Evolutionary conservation across 2,797 vertebrate species (phyloP).

Genomic region (Lagodon rhomboides): DNA sequence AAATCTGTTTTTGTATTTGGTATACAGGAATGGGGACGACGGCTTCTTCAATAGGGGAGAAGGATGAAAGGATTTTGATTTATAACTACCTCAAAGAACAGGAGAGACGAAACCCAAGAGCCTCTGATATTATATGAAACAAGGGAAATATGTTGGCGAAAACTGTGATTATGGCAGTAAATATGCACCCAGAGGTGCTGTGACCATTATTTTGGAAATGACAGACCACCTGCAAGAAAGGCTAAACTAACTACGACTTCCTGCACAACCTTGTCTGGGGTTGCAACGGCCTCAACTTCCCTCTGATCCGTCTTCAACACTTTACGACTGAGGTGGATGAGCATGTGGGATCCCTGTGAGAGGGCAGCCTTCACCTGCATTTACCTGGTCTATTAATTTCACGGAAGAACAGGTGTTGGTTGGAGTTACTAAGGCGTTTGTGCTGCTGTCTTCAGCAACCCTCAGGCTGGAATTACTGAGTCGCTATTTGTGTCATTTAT

Average conservation of each 20-base stretch:
- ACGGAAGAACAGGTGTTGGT: constrained; percentile 14
- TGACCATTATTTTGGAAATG: neutral
- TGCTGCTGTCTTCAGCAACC: too few relatives aligned
- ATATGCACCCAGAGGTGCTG: neutral
- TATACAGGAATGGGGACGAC: neutral
- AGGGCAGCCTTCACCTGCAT: constrained; percentile 11
- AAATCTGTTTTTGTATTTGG: neutral
- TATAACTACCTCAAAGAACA: neutral
- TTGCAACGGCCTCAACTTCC: neutral
- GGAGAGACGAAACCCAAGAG: neutral
- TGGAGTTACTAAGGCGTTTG: too few relatives aligned
- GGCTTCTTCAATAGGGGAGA: neutral
- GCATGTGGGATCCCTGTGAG: neutral
- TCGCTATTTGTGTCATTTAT: neutral
- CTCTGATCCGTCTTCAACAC: neutral
- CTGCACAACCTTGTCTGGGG: neutral
- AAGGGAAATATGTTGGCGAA: neutral
- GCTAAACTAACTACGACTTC: neutral
- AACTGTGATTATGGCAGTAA: neutral
- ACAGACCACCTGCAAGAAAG: neutral
- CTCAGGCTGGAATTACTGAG: neutral
- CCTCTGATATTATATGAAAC: neutral
- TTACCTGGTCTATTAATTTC: constrained; percentile 20
- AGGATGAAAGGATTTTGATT: neutral
- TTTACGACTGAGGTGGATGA: neutral